Base-by-base conservation (phyloP, 2,888 invertebrate species). In the Limulus polyphemus region DNA sequence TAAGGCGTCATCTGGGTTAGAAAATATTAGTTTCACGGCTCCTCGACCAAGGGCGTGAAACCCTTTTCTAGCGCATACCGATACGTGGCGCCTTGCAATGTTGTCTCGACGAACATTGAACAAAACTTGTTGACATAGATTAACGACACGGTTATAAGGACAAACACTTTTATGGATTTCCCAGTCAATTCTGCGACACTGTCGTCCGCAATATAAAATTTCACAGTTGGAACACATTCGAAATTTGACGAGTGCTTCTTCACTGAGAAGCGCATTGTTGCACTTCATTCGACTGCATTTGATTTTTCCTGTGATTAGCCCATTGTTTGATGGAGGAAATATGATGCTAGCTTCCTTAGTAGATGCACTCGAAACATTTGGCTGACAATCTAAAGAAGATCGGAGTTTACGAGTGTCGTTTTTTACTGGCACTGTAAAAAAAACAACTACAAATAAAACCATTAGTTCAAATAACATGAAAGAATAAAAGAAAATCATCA, bases 221-320 rank as follows among this genome's bases (percentile, higher is more conserved):
- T 89, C 87, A 79, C 97, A 97, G 77, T 95, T 94, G 79, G 93
- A 93, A 77, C 92, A 93, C 71, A 88, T 88, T 77, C 94, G 93
- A 80, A 86, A 95, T 71, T 83, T 82, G 70, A 83, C 81, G 70
- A 88, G 85, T 65, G 94, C 94, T 70, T 90, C 87, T 63, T 83
- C 80, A 62, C 87, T 76, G 4, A 83, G 83, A 57, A 87, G 82
- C 62, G 84, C 82, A 62, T 86, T 84, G 70, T 82, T 81, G 78
- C 92, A 91, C 75, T 88, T 87, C 69, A 87, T 85, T 78, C 87
- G 88, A 69, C 88, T 84, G 76, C 90, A 90, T 70, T 82, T 82
- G 70, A 88, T 82, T 72, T 83, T 74, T 16, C 55, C 7, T 32
- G 5, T 32, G 32, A 32, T 32, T 0, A 32, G 32, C 32, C 32